Percentiles rank a stretch among this genome's conserved stretches.
phyloP scores from a whole-genome alignment of 1,140 invertebrate genomes.

The Temnothorax curvispinosus region DNA sequence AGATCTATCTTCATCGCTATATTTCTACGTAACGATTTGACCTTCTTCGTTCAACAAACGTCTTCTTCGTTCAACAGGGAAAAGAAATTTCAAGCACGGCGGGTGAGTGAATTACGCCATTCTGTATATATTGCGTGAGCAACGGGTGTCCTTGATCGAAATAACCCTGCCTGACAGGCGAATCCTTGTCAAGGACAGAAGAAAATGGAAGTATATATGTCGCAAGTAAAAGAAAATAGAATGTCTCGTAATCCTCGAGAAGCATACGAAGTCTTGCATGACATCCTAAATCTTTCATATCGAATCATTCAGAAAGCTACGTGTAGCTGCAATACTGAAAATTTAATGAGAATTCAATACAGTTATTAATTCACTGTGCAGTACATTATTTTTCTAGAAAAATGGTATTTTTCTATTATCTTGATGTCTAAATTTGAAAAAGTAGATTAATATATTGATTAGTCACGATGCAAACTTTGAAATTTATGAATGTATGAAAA shows the following conservation, averaged over 20 bases:
- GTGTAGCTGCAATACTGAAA: not conserved
- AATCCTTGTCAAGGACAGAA: slow-evolving; percentile 42
- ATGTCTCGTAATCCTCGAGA: not conserved
- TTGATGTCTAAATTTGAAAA: not conserved
- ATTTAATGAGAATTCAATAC: not conserved
- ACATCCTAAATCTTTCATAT: slow-evolving; percentile 43
- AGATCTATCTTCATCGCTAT: slow-evolving; percentile 41
- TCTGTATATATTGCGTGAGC: slow-evolving; percentile 46
- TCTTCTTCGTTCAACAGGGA: slow-evolving; percentile 47
- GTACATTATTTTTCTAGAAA: not conserved
- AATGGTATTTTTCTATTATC: not conserved
- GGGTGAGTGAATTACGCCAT: slow-evolving; percentile 24
- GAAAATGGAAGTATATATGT: slow-evolving; percentile 44
- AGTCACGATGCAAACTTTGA: not conserved
- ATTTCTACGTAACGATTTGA: slow-evolving; percentile 22
- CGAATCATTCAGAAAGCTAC: not conserved
- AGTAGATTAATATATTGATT: not conserved
- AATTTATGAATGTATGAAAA: slow-evolving; percentile 1
- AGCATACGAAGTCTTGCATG: not conserved
- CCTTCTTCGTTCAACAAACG: slow-evolving; percentile 24
- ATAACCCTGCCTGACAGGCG: slow-evolving; percentile 12
- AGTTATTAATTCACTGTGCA: not conserved
- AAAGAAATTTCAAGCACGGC: slow-evolving; percentile 43
- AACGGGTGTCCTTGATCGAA: slow-evolving; percentile 52
- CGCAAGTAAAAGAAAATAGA: slow-evolving; percentile 15